phyloP scores from a whole-genome alignment of 2,113 vertebrate genomes.

The Taxidea taxus region DNA sequence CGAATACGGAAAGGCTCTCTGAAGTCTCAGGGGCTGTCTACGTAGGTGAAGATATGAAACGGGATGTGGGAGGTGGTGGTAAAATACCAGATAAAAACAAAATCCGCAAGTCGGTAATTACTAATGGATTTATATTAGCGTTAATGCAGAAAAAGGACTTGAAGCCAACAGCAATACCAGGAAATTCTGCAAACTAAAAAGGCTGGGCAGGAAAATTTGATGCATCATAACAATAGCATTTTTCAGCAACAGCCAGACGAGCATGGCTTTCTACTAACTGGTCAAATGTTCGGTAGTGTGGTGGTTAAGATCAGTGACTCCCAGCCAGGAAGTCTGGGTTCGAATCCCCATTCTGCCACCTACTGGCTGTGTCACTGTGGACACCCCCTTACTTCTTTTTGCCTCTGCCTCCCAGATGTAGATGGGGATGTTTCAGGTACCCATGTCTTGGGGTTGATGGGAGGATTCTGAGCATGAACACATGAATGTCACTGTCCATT shows the following conservation, averaged over 20 bases:
- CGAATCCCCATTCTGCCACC: neutral
- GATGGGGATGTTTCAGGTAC: neutral
- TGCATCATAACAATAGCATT: neutral
- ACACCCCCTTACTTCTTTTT: neutral
- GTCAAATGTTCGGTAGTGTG: neutral
- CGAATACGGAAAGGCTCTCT: neutral
- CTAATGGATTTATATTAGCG: neutral
- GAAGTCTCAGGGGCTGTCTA: neutral
- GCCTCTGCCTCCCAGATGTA: neutral
- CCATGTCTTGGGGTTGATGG: accelerated
- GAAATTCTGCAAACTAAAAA: neutral
- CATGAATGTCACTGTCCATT: accelerated
- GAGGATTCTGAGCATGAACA: neutral
- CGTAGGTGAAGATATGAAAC: neutral
- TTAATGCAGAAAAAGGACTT: neutral
- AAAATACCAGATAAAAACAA: neutral
- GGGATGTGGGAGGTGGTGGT: neutral
- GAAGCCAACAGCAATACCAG: neutral
- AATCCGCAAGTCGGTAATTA: neutral
- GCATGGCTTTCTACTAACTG: neutral
- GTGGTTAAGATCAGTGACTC: neutral
- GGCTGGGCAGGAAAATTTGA: neutral
- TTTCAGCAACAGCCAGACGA: neutral
- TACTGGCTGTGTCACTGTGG: neutral
- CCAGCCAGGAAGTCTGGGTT: neutral